Conservation (phyloP, 2,113 vertebrate genomes). For the human (Homo sapiens) region DNA sequence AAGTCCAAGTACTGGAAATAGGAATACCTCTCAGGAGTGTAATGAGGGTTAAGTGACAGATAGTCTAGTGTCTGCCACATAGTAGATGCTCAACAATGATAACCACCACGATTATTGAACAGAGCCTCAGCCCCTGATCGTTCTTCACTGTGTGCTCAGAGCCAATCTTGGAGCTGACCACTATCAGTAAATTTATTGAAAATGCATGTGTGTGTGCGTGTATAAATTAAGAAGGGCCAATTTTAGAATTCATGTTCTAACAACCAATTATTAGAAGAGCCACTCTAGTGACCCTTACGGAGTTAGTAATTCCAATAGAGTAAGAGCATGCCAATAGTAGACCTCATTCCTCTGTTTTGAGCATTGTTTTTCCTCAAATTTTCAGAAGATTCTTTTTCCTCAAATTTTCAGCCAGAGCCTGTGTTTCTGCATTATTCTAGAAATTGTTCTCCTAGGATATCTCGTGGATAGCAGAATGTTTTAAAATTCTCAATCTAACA, state of each 20-base stretch:
- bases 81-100: not conserved
- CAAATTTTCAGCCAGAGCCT: not conserved
- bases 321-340: not conserved
- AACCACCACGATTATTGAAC: not conserved
- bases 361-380: not conserved
- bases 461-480: slow-evolving; percentile 1
- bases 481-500: not conserved
- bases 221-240: not conserved
- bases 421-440: not conserved
- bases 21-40: not conserved
- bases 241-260: not conserved
- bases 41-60: not conserved
- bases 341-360: not conserved
- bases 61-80: not conserved
- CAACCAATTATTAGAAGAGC: not conserved
- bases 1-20: not conserved
- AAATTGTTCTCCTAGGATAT: not conserved
- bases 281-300: not conserved
- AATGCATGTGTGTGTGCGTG: not conserved
- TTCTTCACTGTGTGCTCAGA: not conserved
- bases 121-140: not conserved
- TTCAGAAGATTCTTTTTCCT: not conserved
- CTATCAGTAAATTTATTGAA: not conserved
- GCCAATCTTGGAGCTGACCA: not conserved
- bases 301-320: not conserved